phyloP scores from a whole-genome alignment of 2,113 vertebrate species.

The Myocastor coypus region DNA sequence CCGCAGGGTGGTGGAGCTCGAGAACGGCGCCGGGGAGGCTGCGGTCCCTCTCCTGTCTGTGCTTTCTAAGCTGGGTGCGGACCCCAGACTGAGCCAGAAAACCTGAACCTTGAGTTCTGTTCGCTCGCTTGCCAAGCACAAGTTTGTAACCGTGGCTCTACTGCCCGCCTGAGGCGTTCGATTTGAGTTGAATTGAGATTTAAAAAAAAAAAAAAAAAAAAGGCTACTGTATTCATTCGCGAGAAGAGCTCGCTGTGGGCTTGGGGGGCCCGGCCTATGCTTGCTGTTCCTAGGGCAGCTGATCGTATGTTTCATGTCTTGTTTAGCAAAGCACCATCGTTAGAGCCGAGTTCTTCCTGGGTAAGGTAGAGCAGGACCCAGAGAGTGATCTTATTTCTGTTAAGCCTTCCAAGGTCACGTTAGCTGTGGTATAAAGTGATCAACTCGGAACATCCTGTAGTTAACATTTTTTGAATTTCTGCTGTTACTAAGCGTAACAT shows the following conservation, averaged over 20 bases:
- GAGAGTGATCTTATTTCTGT: neutral
- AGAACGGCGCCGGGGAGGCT: neutral
- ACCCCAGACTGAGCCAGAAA: neutral
- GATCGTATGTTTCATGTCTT: neutral
- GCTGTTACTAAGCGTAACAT: neutral
- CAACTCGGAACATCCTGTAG: neutral
- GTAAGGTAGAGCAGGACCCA: no score
- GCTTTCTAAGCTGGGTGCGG: neutral
- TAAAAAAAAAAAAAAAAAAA: neutral
- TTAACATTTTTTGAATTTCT: conserved; percentile 23
- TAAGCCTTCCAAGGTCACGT: neutral
- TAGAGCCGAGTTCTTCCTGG: neutral
- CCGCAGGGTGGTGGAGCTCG: neutral
- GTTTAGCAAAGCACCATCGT: neutral
- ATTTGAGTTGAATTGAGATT: neutral
- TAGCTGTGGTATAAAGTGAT: neutral
- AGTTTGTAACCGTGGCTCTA: neutral
- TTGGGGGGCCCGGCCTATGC: neutral
- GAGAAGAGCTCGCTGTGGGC: neutral
- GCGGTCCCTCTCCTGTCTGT: neutral
- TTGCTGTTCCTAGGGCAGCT: neutral
- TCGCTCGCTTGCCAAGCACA: neutral
- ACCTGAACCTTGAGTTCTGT: neutral
- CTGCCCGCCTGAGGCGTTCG: neutral
- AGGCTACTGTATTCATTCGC: neutral